Evolutionary conservation across 2,113 vertebrate genomes (phyloP).

Genomic region (Embiotoca jacksoni): DNA sequence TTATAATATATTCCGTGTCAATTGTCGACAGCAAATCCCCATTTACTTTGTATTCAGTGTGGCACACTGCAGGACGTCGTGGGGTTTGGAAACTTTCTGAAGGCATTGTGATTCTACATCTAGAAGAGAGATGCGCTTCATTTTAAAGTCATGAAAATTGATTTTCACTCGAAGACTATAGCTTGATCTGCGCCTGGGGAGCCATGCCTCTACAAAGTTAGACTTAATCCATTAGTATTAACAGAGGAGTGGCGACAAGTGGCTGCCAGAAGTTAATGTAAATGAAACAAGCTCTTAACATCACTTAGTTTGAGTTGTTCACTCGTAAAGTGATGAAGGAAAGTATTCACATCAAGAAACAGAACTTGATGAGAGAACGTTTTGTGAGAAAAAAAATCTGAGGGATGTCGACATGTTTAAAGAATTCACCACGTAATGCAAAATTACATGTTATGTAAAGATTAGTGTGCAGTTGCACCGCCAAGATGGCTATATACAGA

Average conservation of each 20-base stretch:
- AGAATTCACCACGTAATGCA: constrained; percentile 19
- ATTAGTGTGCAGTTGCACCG: constrained; percentile 35
- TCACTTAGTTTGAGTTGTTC: background rate
- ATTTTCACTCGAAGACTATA: constrained; percentile 59
- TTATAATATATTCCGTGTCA: background rate
- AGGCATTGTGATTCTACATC: constrained; percentile 37
- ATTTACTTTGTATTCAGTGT: constrained; percentile 50
- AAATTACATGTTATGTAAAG: constrained; percentile 64
- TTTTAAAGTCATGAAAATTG: constrained; percentile 67
- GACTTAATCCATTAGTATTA: constrained; percentile 51
- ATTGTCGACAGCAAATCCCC: constrained; percentile 18
- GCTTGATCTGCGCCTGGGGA: constrained; percentile 41
- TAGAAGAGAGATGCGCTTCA: constrained; percentile 46
- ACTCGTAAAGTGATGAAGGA: background rate
- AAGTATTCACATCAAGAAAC: background rate
- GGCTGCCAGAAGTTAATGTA: constrained; percentile 46
- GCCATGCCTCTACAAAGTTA: constrained; percentile 45
- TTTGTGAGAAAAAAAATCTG: constrained; percentile 14
- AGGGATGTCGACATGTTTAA: constrained; percentile 13
- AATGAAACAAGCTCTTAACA: constrained; percentile 41
- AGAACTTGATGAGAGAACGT: background rate
- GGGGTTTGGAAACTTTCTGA: constrained; percentile 46
- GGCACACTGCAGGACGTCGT: constrained; percentile 15
- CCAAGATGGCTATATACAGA: constrained; percentile 28
- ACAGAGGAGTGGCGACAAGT: constrained; percentile 14